These are phyloP conservation scores for Drosophila limbata DNA, from an alignment of 2,888 invertebrate genomes.

Conservation along the genomic window DNA sequence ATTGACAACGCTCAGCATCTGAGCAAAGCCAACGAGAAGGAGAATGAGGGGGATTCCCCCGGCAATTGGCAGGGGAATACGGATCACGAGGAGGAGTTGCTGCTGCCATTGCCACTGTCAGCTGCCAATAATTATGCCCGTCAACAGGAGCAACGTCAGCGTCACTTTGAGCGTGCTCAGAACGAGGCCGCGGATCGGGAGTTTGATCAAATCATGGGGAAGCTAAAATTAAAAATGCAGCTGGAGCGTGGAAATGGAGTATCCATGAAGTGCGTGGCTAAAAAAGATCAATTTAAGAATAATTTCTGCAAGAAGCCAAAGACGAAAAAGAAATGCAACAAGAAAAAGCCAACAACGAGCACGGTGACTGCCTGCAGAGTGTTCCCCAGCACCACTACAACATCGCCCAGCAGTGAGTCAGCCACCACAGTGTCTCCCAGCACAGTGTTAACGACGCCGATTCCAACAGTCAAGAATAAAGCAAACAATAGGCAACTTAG, in stretches of 20 bases:
- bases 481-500: background rate
- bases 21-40: background rate
- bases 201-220: constrained; percentile 27
- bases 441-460: background rate
- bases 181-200: constrained; percentile 38
- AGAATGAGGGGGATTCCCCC: background rate
- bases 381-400: background rate
- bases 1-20: background rate
- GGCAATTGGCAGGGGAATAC: background rate
- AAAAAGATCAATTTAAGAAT: background rate
- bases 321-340: background rate
- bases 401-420: background rate
- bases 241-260: background rate
- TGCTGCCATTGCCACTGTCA: background rate
- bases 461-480: background rate
- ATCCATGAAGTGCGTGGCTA: background rate
- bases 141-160: constrained; percentile 5
- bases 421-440: background rate
- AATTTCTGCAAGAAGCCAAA: constrained; percentile 3
- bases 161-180: constrained; percentile 22
- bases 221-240: constrained; percentile 13
- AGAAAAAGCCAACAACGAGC: background rate
- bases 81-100: background rate
- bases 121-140: background rate
- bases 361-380: background rate